Evolutionary conservation across 2,113 vertebrate species (phyloP), one percentile per base, ranked within the genome.

Genomic region (Halichoerus grypus): DNA sequence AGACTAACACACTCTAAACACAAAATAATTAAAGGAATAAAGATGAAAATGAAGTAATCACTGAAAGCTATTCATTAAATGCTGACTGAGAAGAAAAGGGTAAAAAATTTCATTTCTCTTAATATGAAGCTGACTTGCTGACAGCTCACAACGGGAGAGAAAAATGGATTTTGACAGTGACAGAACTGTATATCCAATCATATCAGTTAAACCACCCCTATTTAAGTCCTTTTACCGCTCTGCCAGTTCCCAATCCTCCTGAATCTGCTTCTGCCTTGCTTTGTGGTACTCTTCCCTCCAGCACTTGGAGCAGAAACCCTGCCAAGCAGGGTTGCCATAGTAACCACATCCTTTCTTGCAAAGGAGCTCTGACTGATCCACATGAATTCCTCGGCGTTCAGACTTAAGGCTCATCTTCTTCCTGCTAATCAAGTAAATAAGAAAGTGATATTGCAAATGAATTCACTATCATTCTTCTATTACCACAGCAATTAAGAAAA

Each of bases 311-410:
- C 99, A 99, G 87, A 99, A 99, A 11, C 99, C 99, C 93, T 99
- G 99, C 99, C 99, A 99, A 24, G 99, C 99, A 8, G 99, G 98
- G 98, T 99, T 99, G 97, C 99, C 99, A 77, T 99, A 99, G 99
- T 99, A 99, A 94, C 99, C 99, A 84, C 99, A 99, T 98, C 99
- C 99, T 98, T 99, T 99, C 97, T 98, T 99, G 98, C 99, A 99
- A 10, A 99, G 99, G 36, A 99, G 99, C 88, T 99, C 99, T 0
- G 99, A 99, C 97, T 99, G 99, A 98, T 99, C 99, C 97, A 99
- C 99, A 55, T 99, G 99, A 98, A 99, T 99, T 76, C 99, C 99
- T 79, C 99, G 98, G 91, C 99, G 99, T 97, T 99, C 99, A 0
- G 99, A 99, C 89, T 99, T 99, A 91, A 99, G 99, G 98, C 97